phyloP scores from a whole-genome alignment of 2,113 vertebrate genomes.

The Bostrychus sinensis region DNA sequence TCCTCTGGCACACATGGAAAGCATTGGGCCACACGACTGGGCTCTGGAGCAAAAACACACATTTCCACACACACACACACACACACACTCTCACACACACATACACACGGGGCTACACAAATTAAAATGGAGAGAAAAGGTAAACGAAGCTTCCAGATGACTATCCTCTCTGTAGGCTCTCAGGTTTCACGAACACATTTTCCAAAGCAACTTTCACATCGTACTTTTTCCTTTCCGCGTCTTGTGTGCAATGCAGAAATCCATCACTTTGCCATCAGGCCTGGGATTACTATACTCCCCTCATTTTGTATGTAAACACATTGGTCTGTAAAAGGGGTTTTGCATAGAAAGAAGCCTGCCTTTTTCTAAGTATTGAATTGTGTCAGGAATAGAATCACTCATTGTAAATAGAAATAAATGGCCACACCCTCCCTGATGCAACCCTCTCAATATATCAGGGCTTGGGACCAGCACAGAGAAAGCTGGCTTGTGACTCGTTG shows the following conservation, averaged over 20 bases:
- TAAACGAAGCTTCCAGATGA: slow-evolving; percentile 73
- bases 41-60: slow-evolving; percentile 30
- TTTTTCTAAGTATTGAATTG: too few relatives aligned
- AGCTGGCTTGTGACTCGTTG: too few relatives aligned
- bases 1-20: slow-evolving; percentile 65
- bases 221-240: slow-evolving; percentile 48
- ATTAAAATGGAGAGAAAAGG: slow-evolving; percentile 42
- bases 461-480: too few relatives aligned
- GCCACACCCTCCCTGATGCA: too few relatives aligned
- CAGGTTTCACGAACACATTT: slow-evolving; percentile 66
- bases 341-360: too few relatives aligned
- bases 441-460: too few relatives aligned
- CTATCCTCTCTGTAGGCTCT: slow-evolving; percentile 48
- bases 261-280: slow-evolving; percentile 43
- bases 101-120: slow-evolving; percentile 23
- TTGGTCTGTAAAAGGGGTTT: too few relatives aligned
- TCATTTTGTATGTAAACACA: too few relatives aligned
- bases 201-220: slow-evolving; percentile 68
- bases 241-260: slow-evolving; percentile 32
- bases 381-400: too few relatives aligned
- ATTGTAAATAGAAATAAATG: too few relatives aligned
- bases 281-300: slow-evolving; percentile 28
- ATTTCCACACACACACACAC: slow-evolving; percentile 18
- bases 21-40: slow-evolving; percentile 55
- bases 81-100: slow-evolving; percentile 15